A percentile compares a stretch with the other conserved stretches of the same genome.
phyloP scores from a whole-genome alignment of 1,140 invertebrate genomes.

The Drosophila rufa region DNA sequence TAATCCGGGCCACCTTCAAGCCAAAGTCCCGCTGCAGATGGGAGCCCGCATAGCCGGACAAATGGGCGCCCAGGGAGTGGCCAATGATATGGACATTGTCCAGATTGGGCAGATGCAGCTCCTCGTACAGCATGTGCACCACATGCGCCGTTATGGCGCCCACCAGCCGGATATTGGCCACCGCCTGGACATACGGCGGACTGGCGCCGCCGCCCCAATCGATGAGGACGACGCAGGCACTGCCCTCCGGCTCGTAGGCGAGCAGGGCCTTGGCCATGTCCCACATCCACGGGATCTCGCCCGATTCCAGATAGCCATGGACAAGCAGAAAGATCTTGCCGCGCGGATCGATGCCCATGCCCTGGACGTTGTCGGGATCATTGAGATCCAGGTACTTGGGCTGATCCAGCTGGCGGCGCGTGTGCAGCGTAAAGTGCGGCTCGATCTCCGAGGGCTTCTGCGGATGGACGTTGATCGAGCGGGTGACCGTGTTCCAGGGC shows the following conservation, averaged over 20 bases:
- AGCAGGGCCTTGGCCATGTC: constrained; percentile 87
- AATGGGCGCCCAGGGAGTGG: constrained; percentile 95
- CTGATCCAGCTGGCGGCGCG: constrained; percentile 86
- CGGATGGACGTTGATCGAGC: constrained; percentile 92
- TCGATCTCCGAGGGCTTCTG: constrained; percentile 87
- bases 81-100: constrained; percentile 93
- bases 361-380: constrained; percentile 87
- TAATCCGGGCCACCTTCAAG: constrained; percentile 88
- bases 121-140: constrained; percentile 87
- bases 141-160: constrained; percentile 93
- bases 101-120: constrained; percentile 86
- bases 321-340: constrained; percentile 91
- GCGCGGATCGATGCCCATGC: constrained; percentile 87
- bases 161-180: constrained; percentile 95
- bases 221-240: constrained; percentile 91
- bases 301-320: constrained; percentile 94
- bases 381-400: constrained; percentile 88
- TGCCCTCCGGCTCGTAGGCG: constrained; percentile 88
- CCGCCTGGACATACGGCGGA: constrained; percentile 95
- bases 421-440: constrained; percentile 87
- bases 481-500: constrained; percentile 91
- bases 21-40: constrained; percentile 89
- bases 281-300: constrained; percentile 88
- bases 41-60: constrained; percentile 93
- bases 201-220: constrained; percentile 94